Evolutionary conservation across 2,888 invertebrate genomes (phyloP).

Genomic region (Volucella inanis): DNA sequence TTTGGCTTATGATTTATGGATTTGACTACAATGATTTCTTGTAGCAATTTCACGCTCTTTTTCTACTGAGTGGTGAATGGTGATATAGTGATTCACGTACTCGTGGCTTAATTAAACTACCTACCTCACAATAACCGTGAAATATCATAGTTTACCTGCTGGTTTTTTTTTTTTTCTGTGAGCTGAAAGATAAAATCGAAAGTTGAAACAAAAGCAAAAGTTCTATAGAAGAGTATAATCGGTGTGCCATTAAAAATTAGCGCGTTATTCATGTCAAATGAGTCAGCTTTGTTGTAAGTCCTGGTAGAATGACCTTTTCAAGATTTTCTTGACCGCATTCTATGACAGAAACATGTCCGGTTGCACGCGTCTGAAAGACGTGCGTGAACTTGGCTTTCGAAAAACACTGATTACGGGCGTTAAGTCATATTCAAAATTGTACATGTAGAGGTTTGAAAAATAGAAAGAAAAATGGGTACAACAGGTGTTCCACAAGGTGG

Average conservation of each 20-base stretch:
- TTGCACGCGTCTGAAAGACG: background rate
- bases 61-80: conserved; percentile 32
- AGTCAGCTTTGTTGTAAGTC: conserved; percentile 13
- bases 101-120: conserved; percentile 31
- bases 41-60: conserved; percentile 47
- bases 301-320: conserved; percentile 58
- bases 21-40: conserved; percentile 17
- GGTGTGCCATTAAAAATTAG: background rate
- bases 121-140: conserved; percentile 37
- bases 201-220: conserved; percentile 57
- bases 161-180: background rate
- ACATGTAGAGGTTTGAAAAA: background rate
- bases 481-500: conserved; percentile 69
- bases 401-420: conserved; percentile 4
- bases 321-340: conserved; percentile 62
- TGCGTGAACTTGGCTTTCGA: conserved; percentile 48
- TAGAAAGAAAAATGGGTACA: conserved; percentile 3
- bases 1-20: conserved; percentile 27
- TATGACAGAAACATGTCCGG: conserved; percentile 50
- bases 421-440: conserved; percentile 14
- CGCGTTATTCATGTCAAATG: conserved; percentile 16
- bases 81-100: background rate
- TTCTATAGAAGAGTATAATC: conserved; percentile 12
- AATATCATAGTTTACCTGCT: conserved; percentile 37
- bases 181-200: conserved; percentile 25